These are phyloP conservation scores for Eristalis pertinax DNA, from an alignment of 2,888 invertebrate species.

Conservation along the genomic window DNA sequence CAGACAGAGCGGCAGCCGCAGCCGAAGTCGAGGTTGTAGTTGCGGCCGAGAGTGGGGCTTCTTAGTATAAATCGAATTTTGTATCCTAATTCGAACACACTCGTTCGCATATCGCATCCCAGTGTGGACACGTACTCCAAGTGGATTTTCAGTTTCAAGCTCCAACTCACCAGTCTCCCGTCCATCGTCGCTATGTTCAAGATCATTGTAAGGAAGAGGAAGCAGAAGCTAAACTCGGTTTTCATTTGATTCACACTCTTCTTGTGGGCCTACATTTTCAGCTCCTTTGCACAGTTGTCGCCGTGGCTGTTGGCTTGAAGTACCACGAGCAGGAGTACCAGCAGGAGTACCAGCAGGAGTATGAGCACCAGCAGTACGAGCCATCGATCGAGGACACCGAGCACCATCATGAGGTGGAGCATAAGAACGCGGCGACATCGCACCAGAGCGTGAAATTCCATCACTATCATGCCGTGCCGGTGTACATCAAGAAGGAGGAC, in stretches of 20 bases:
- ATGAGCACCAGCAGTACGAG: slow-evolving; percentile 78
- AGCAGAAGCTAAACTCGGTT: slow-evolving; percentile 7
- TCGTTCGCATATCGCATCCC: slow-evolving; percentile 77
- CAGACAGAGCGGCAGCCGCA: background rate
- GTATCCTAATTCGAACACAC: slow-evolving; percentile 78
- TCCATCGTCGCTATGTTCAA: slow-evolving; percentile 76
- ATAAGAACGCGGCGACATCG: slow-evolving; percentile 87
- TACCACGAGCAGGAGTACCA: slow-evolving; percentile 67
- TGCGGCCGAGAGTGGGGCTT: slow-evolving; percentile 68
- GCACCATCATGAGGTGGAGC: slow-evolving; percentile 84
- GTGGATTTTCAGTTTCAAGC: background rate
- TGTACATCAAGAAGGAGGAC: slow-evolving; percentile 87
- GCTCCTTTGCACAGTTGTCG: slow-evolving; percentile 75
- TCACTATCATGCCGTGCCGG: slow-evolving; percentile 87
- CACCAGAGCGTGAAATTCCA: slow-evolving; percentile 87
- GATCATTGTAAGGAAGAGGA: slow-evolving; percentile 76
- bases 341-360: slow-evolving; percentile 66
- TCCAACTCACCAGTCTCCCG: slow-evolving; percentile 17
- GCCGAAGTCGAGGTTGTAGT: background rate
- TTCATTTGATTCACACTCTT: background rate
- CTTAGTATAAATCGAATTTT: slow-evolving; percentile 81
- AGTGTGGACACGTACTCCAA: slow-evolving; percentile 71
- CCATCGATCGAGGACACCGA: slow-evolving; percentile 81
- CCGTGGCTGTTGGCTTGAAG: slow-evolving; percentile 38
- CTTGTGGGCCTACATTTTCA: slow-evolving; percentile 60